Base-by-base conservation (phyloP, 1,140 invertebrate genomes). In the Tetramorium parvispinum region DNA sequence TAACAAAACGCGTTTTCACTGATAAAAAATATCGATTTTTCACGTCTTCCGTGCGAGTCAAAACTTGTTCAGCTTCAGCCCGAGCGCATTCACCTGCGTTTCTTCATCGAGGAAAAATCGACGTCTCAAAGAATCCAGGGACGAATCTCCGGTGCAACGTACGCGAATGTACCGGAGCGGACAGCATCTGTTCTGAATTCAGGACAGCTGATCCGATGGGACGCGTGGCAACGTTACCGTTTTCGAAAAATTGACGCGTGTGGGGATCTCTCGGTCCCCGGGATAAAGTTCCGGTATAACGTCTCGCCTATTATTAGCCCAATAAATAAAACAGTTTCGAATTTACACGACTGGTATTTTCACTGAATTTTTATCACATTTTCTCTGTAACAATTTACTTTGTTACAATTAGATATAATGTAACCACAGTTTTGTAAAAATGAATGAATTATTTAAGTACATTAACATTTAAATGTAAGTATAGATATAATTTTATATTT, bases 31-130 rank as follows among this genome's bases (percentile, higher is more conserved):
- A 89, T 89, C 76, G 88, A 89, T 89, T 89, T 89, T 89, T 88
- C 88, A 40, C 40, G 59, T 76, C 70, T 79, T 85, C 27, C 32
- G 24, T 59, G 70, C 85, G 37, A 73, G 73, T 78, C 75, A 46
- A 57, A 87, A 89, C 88, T 88, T 89, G 88, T 88, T 89, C 85
- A 24, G 40, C 79, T 71, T 37, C 40, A 43, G 68, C 53, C 75
- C 76, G 85, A 79, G 76, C 87, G 87, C 71, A 93, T 94, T 94
- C 94, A 94, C 94, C 94, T 94, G 93, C 93, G 85, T 71, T 32
- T 83, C 70, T 71, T 83, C 70, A 88, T 89, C 88, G 77, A 92
- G 91, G 88, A 90, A 92, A 94, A 94, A 94, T 92, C 88, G 90
- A 90, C 65, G 81, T 43, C 85, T 90, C 89, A 90, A 92, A 91